A percentile compares a stretch with the other conserved stretches of the same genome.
These are phyloP conservation scores for Drosophila mojavensis DNA, from an alignment of 1,140 invertebrate genomes.

Conservation along the genomic window DNA sequence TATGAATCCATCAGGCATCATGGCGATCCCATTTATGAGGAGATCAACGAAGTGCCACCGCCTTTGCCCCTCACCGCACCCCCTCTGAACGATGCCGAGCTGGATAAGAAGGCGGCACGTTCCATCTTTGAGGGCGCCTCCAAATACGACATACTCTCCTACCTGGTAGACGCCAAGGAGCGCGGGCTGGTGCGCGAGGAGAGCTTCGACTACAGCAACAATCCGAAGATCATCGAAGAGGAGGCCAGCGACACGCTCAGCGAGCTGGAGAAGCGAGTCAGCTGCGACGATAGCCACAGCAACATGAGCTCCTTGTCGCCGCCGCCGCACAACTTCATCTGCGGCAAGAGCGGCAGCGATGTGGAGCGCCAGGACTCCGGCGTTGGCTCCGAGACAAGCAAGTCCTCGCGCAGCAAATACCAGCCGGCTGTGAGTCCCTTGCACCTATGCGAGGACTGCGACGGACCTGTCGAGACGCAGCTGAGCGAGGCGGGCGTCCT, in stretches of 20 bases:
- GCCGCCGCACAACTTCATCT: conserved; percentile 70
- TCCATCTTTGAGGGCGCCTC: conserved; percentile 94
- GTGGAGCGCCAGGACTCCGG: conserved; percentile 97
- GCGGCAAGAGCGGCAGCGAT: conserved; percentile 84
- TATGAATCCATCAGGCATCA: conserved; percentile 90
- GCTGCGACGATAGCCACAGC: conserved; percentile 86
- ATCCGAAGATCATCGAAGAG: conserved; percentile 85
- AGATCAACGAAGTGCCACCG: conserved; percentile 92
- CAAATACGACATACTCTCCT: conserved; percentile 94
- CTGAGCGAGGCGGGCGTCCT: conserved; percentile 88
- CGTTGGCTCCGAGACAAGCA: conserved; percentile 96
- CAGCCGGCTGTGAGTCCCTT: conserved; percentile 86
- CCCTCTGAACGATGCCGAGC: conserved; percentile 87
- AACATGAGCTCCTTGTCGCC: conserved; percentile 85
- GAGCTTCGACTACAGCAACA: conserved; percentile 86
- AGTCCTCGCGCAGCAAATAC: conserved; percentile 91
- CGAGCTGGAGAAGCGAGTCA: conserved; percentile 71
- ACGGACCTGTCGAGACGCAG: conserved; percentile 89
- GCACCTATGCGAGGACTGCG: conserved; percentile 91
- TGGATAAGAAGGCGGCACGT: conserved; percentile 86
- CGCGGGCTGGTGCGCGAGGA: conserved; percentile 88
- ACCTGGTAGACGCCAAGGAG: conserved; percentile 93
- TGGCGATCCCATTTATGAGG: conserved; percentile 94
- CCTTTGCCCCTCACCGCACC: conserved; percentile 90
- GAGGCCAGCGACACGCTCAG: conserved; percentile 85